Evolutionary conservation across 2,797 vertebrate genomes (phyloP).

Genomic region (Eurystomus glaucurus): DNA sequence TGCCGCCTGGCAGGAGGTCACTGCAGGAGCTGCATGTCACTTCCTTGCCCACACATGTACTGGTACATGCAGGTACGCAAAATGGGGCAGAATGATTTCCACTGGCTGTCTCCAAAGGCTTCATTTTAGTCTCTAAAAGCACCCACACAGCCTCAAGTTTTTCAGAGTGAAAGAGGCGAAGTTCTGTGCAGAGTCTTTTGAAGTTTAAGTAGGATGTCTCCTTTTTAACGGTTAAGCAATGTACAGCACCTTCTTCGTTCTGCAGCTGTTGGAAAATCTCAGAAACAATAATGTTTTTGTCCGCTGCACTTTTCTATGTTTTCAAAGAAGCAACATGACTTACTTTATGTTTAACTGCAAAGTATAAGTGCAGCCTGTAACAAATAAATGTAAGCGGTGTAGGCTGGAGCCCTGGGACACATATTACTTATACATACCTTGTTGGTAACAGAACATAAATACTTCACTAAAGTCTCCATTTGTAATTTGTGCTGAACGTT

Average conservation of each 20-base stretch:
- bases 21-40: rapidly evolving
- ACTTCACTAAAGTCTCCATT: slow-evolving; percentile 94
- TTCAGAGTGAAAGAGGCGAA: not conserved
- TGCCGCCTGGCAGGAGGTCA: no score
- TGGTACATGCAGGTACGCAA: not conserved
- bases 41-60: not conserved
- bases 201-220: not conserved
- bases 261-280: slow-evolving; percentile 64
- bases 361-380: slow-evolving; percentile 85
- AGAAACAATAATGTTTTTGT: slow-evolving; percentile 69
- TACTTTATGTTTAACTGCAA: slow-evolving; percentile 65
- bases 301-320: slow-evolving; percentile 71
- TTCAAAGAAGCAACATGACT: slow-evolving; percentile 63
- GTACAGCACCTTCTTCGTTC: not conserved
- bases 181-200: not conserved
- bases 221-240: not conserved
- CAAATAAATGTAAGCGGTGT: slow-evolving; percentile 86
- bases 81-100: not conserved
- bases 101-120: not conserved
- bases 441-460: slow-evolving; percentile 94
- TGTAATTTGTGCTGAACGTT: slow-evolving; percentile 90
- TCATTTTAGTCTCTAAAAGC: not conserved
- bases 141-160: not conserved
- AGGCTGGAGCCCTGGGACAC: slow-evolving; percentile 78
- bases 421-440: slow-evolving; percentile 94